Conservation (phyloP, 2,797 vertebrate species). For the Phoxinus dragarum region DNA sequence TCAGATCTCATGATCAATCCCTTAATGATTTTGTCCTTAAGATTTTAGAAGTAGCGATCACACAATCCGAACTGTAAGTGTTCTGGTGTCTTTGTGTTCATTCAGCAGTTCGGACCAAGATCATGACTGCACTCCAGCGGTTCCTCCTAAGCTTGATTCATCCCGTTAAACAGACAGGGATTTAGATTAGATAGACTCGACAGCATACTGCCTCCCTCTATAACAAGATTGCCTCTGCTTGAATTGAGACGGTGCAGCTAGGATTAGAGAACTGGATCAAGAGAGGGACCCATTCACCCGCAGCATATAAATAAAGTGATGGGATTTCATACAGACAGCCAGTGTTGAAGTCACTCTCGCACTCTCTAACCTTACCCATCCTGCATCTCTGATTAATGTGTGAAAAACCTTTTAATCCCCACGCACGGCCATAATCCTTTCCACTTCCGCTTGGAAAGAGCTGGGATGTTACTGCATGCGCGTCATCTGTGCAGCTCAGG, state of each 20-base stretch:
- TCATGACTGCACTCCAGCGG: conserved; percentile 27
- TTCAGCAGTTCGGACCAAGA: conserved; percentile 3
- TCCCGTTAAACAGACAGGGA: conserved; percentile 50
- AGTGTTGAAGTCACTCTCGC: conserved; percentile 17
- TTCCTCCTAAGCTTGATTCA: conserved; percentile 38
- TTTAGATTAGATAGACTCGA: conserved; percentile 43
- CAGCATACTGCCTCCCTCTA: conserved; percentile 37
- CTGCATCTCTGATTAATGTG: conserved; percentile 42
- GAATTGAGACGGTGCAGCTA: conserved; percentile 11
- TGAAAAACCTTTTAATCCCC: conserved; percentile 38
- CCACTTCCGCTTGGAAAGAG: conserved; percentile 16
- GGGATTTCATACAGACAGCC: conserved; percentile 34
- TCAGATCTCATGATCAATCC: background rate
- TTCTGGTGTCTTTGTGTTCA: background rate
- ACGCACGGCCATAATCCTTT: conserved; percentile 6
- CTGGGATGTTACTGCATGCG: conserved; percentile 40
- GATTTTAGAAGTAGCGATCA: background rate
- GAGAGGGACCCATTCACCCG: background rate
- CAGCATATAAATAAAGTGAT: conserved; percentile 41
- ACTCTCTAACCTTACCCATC: conserved; percentile 30
- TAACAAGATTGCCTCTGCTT: conserved; percentile 35
- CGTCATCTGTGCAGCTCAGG: conserved; percentile 27
- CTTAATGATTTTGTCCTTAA: background rate
- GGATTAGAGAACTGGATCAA: conserved; percentile 33
- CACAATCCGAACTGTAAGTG: background rate